A percentile compares a stretch with the other conserved stretches of the same genome.
Evolutionary conservation across 2,888 invertebrate species (phyloP).

Genomic region (Drosophila melanosoma): DNA sequence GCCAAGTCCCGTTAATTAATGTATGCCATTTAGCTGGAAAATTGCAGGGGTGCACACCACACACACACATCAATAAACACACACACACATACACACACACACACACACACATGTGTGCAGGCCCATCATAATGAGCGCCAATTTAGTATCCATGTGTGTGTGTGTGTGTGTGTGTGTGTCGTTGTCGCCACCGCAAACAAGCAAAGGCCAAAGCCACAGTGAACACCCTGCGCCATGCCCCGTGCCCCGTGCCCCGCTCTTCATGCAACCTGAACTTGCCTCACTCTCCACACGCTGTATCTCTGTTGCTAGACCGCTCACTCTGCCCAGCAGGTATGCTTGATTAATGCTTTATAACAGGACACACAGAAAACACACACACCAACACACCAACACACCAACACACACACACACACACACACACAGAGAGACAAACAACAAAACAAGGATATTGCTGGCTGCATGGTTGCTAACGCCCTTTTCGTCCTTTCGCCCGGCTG

Average conservation of each 20-base stretch:
- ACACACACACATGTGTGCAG: constrained; percentile 15
- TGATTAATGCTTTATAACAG: constrained; percentile 80
- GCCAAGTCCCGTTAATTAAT: constrained; percentile 77
- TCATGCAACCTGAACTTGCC: constrained; percentile 4
- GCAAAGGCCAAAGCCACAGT: constrained; percentile 74
- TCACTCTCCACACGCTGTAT: background rate
- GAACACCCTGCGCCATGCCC: background rate
- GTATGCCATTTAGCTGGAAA: constrained; percentile 79
- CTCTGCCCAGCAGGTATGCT: constrained; percentile 77
- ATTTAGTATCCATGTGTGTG: constrained; percentile 64
- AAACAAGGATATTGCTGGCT: constrained; percentile 53
- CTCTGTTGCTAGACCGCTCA: constrained; percentile 21
- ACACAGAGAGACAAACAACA: constrained; percentile 45
- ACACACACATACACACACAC: constrained; percentile 3
- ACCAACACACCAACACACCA: constrained; percentile 22
- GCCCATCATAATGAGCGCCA: constrained; percentile 78
- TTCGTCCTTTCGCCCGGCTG: constrained; percentile 22
- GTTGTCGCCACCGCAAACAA: constrained; percentile 76
- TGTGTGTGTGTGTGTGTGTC: constrained; percentile 40
- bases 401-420: constrained; percentile 43
- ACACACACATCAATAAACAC: constrained; percentile 23
- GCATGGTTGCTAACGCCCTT: constrained; percentile 53
- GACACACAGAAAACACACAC: constrained; percentile 48
- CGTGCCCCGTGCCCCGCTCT: constrained; percentile 1
- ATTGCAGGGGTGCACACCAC: constrained; percentile 67